Evolutionary conservation across 2,888 invertebrate genomes (phyloP).

Genomic region (Teleogryllus oceanicus): DNA sequence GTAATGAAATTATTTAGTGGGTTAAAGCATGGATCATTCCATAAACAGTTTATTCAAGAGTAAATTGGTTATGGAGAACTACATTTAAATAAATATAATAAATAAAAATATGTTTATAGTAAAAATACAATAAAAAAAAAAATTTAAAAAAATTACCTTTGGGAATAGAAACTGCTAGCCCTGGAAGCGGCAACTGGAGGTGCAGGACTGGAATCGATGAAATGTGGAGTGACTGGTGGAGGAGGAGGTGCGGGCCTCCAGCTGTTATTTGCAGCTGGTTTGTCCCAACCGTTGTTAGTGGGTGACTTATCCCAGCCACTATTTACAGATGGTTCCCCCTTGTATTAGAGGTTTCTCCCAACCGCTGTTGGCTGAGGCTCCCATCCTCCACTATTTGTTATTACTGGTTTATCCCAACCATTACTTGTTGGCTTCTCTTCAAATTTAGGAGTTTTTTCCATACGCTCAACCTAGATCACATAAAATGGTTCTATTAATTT

Average conservation of each 20-base stretch:
- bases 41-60: too few species aligned
- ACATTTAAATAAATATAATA: background rate
- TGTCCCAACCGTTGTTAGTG: conserved; percentile 26
- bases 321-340: conserved; percentile 18
- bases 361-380: conserved; percentile 25
- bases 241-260: conserved; percentile 58
- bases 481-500: background rate
- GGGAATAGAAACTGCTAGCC: conserved; percentile 51
- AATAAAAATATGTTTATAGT: too few species aligned
- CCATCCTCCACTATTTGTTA: conserved; percentile 19
- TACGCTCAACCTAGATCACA: conserved; percentile 54
- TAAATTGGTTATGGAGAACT: background rate
- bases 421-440: conserved; percentile 19
- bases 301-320: conserved; percentile 27
- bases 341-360: conserved; percentile 28
- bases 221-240: conserved; percentile 56
- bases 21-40: too few species aligned
- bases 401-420: conserved; percentile 20
- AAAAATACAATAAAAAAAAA: background rate
- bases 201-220: conserved; percentile 37
- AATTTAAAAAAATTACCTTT: conserved; percentile 41
- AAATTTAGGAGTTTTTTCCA: conserved; percentile 53
- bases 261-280: conserved; percentile 59
- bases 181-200: conserved; percentile 44
- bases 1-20: too few species aligned